Evolutionary conservation across 2,888 invertebrate genomes (phyloP).

Genomic region (Holacanthella duospinosa): DNA sequence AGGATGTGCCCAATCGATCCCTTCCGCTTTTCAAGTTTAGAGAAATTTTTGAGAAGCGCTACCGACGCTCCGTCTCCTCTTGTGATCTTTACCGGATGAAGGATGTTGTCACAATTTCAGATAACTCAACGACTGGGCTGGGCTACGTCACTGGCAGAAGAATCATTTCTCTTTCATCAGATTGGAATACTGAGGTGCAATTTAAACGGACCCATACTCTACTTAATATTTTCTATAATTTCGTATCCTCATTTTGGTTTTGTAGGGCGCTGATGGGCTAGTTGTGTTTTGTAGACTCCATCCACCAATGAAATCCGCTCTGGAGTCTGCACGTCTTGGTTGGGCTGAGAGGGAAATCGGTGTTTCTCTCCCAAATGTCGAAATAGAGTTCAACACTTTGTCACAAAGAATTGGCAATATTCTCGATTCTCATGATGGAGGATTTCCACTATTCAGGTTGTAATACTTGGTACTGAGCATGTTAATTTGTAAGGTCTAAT

Average conservation of each 20-base stretch:
- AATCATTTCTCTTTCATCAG: constrained; percentile 24
- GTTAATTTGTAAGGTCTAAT: neutral
- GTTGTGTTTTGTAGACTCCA: constrained; percentile 26
- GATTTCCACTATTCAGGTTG: constrained; percentile 67
- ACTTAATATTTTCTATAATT: neutral
- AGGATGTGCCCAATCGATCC: constrained; percentile 61
- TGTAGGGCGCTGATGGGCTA: constrained; percentile 26
- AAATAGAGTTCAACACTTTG: constrained; percentile 52
- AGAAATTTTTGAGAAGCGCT: constrained; percentile 70
- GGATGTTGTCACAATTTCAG: constrained; percentile 52
- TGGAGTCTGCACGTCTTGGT: constrained; percentile 46
- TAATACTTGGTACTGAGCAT: constrained; percentile 12
- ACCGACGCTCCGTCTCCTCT: constrained; percentile 55
- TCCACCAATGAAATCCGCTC: constrained; percentile 18
- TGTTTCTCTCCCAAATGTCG: constrained; percentile 51
- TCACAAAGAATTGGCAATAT: constrained; percentile 55
- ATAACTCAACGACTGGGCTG: constrained; percentile 13
- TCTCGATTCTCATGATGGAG: constrained; percentile 62
- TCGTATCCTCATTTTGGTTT: constrained; percentile 3
- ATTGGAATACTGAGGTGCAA: constrained; percentile 26
- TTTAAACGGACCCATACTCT: neutral
- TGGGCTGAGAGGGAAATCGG: constrained; percentile 64
- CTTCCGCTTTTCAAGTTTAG: constrained; percentile 71
- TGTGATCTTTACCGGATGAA: constrained; percentile 53
- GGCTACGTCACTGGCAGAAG: constrained; percentile 22